These are phyloP conservation scores for Halesus radiatus DNA, from an alignment of 1,140 invertebrate species.

Conservation along the genomic window DNA sequence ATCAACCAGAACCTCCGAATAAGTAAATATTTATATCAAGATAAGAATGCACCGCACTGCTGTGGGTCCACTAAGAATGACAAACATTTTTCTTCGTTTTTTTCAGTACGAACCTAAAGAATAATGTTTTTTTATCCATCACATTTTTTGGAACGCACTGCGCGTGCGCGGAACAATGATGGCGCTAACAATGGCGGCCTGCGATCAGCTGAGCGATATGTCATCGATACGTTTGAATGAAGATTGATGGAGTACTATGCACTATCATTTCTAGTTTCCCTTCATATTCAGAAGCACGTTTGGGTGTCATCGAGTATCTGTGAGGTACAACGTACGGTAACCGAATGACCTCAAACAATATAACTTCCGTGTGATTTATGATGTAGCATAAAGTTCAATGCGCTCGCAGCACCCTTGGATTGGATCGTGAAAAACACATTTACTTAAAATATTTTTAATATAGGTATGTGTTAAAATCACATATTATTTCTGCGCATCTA, in stretches of 20 bases:
- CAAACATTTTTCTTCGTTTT: not conserved
- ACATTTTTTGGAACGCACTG: not conserved
- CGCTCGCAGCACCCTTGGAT: too few relatives aligned
- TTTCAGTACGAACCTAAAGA: not conserved
- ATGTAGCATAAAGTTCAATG: too few relatives aligned
- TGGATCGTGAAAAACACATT: too few relatives aligned
- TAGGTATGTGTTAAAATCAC: too few relatives aligned
- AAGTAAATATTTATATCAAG: slow-evolving; percentile 34
- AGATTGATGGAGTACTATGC: slow-evolving; percentile 42
- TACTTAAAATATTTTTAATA: too few relatives aligned
- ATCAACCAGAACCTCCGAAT: not conserved
- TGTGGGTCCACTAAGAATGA: slow-evolving; percentile 13
- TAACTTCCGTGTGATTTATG: too few relatives aligned
- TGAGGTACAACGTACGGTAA: not conserved
- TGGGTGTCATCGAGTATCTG: slow-evolving; percentile 11
- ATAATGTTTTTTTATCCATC: not conserved
- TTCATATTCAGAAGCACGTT: slow-evolving; percentile 3
- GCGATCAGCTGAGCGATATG: slow-evolving; percentile 48
- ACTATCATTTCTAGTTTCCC: not conserved
- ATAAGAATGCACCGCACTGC: slow-evolving; percentile 17
- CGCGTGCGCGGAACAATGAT: slow-evolving; percentile 40
- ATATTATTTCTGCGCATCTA: too few relatives aligned
- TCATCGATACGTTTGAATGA: slow-evolving; percentile 48
- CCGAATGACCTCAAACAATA: too few relatives aligned
- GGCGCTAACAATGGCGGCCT: slow-evolving; percentile 38